Evolutionary conservation across 1,140 invertebrate species (phyloP), one percentile per base, ranked within the genome.

Genomic region (Drosophila kanapiae): DNA sequence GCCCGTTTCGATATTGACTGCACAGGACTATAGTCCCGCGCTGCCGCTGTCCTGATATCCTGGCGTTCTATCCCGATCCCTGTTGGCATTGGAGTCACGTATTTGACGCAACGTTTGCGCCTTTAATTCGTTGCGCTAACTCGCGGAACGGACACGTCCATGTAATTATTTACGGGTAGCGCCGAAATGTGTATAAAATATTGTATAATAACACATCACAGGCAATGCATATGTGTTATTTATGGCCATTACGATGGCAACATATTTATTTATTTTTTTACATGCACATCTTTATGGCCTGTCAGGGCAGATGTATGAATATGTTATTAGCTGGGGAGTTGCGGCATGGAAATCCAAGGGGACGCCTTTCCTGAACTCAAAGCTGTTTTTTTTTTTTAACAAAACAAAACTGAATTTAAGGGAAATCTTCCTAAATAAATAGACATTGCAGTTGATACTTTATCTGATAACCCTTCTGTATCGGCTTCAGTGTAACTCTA

Each of bases 141-240:
- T 59, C 68, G 75, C 83, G 68, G 60, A 54, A 61, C 64, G 53
- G 75, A 75, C 85, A 90, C 85, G 85, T 91, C 78, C 60, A 68
- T 60, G 86, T 90, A 90, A 90, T 90, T 90, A 90, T 90, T 90
- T 90, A 90, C 81, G 79, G 86, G 80, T 68, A 84, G 69, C 80
- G 49, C 29, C 72, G 74, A 64, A 68, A 71, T 47, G 63, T 62
- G 80, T 84, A 87, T 83, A 78, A 88, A 77, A 70, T 79, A 87
- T 87, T 83, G 65, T 74, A 83, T 83, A 83, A 88, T 80, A 83
- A 83, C 76, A 88, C 70, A 86, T 83, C 75, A 69, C 53, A 16
- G 67, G 58, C 56, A 78, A 83, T 90, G 82, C 72, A 77, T 78
- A 83, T 90, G 67, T 78, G 74, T 88, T 88, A 90, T 88, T 90